A percentile compares a stretch with the other conserved stretches of the same genome.
Conservation (phyloP, 2,888 invertebrate genomes). For the Sarcophaga subvicina region DNA sequence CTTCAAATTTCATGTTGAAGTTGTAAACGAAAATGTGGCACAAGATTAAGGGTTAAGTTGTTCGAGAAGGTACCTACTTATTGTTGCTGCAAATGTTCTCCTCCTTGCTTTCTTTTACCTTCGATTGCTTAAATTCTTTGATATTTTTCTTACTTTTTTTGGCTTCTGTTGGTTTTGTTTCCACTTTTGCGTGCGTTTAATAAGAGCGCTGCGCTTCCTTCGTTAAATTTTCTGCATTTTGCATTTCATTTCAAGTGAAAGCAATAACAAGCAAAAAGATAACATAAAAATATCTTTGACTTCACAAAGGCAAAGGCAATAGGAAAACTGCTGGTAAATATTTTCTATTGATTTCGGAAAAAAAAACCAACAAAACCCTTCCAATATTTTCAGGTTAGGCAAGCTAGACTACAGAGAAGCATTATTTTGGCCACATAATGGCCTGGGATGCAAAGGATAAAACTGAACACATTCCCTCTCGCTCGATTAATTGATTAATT, state of each 20-base stretch:
- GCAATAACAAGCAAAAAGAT: conserved; percentile 55
- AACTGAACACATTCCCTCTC: no score
- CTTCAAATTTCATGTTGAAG: no score
- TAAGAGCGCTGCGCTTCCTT: conserved; percentile 21
- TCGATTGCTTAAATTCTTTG: background rate
- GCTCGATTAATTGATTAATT: no score
- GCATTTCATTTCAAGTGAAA: conserved; percentile 51
- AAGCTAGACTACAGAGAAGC: background rate
- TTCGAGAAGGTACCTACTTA: conserved; percentile 8
- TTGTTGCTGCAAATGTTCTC: conserved; percentile 18
- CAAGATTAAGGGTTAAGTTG: conserved; percentile 30
- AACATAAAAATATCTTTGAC: conserved; percentile 48
- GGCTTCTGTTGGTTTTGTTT: background rate
- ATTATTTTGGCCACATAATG: background rate
- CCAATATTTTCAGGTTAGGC: background rate
- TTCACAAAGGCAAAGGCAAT: conserved; percentile 37
- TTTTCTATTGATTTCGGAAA: background rate
- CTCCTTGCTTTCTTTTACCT: background rate
- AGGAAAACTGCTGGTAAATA: conserved; percentile 23
- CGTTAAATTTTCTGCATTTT: conserved; percentile 29
- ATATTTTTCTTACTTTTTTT: conserved; percentile 3
- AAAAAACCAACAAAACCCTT: background rate
- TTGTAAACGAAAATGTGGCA: no score
- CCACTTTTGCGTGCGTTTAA: conserved; percentile 3
- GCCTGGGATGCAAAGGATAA: no score